Evolutionary conservation across 2,113 vertebrate genomes (phyloP).

Genomic region (Corythoichthys haematopterus): DNA sequence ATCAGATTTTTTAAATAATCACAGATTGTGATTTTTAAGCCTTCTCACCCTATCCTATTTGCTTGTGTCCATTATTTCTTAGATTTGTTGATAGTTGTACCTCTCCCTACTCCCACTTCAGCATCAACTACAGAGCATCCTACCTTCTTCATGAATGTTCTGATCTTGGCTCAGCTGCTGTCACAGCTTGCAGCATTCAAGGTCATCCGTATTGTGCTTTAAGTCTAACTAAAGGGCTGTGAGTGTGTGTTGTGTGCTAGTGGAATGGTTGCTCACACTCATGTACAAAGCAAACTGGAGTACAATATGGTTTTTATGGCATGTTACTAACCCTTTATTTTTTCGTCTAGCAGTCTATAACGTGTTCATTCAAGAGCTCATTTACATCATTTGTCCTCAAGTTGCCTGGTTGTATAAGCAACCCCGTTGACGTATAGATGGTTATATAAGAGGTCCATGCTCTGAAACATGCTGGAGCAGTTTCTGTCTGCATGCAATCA

Average conservation of each 20-base stretch:
- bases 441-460: conserved; percentile 12
- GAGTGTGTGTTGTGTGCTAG: conserved; percentile 4
- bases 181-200: conserved; percentile 24
- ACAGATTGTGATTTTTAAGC: too few species aligned
- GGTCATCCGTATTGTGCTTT: conserved; percentile 23
- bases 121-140: neutral
- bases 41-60: too few species aligned
- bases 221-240: conserved; percentile 2
- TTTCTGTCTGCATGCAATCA: conserved; percentile 6
- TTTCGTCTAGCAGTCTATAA: too few species aligned
- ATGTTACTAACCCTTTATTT: neutral
- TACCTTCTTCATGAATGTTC: neutral
- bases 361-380: neutral
- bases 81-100: neutral
- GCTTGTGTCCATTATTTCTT: too few species aligned
- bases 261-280: neutral
- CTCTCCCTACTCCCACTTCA: neutral
- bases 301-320: neutral
- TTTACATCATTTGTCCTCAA: conserved; percentile 9
- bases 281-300: neutral
- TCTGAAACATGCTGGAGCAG: conserved; percentile 1
- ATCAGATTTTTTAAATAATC: too few species aligned
- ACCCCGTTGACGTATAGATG: conserved; percentile 17
- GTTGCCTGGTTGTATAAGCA: conserved; percentile 31
- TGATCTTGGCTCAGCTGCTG: conserved; percentile 26